These are phyloP conservation scores for Squalus acanthias DNA, from an alignment of 2,797 vertebrate species.

Conservation along the genomic window DNA sequence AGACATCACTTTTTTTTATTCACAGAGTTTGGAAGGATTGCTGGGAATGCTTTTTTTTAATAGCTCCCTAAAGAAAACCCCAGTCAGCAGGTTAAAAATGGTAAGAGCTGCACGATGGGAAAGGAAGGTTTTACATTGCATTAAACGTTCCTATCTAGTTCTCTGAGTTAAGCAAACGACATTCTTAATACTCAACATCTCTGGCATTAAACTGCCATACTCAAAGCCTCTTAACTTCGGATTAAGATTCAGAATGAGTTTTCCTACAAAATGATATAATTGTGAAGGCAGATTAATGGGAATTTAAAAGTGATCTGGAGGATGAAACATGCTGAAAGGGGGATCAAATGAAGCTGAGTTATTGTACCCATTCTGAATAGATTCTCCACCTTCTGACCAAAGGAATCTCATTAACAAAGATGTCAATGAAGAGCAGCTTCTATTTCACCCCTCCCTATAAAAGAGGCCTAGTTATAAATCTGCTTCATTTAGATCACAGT, in stretches of 20 bases:
- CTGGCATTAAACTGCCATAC: neutral
- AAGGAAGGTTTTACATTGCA: neutral
- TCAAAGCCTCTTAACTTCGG: slow-evolving; percentile 32
- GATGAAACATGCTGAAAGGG: neutral
- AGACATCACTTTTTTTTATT: neutral
- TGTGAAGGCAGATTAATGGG: neutral
- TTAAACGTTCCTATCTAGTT: neutral
- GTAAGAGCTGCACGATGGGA: neutral
- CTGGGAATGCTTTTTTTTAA: neutral
- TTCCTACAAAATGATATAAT: slow-evolving; percentile 11
- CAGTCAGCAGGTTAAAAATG: neutral
- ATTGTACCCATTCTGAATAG: slow-evolving; percentile 1
- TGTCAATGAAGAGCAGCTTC: neutral
- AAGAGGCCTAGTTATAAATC: neutral
- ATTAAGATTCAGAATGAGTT: slow-evolving; percentile 35
- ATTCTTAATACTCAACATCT: neutral
- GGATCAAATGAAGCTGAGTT: neutral
- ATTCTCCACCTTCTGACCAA: neutral
- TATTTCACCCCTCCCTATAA: neutral
- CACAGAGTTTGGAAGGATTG: neutral
- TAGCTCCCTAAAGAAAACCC: neutral
- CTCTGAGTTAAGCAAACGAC: neutral
- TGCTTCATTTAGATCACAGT: slow-evolving; percentile 12
- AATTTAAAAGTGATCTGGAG: neutral
- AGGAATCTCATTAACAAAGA: slow-evolving; percentile 23